These are phyloP conservation scores for Drosophila picticornis DNA, from an alignment of 2,888 invertebrate species.

Conservation along the genomic window DNA sequence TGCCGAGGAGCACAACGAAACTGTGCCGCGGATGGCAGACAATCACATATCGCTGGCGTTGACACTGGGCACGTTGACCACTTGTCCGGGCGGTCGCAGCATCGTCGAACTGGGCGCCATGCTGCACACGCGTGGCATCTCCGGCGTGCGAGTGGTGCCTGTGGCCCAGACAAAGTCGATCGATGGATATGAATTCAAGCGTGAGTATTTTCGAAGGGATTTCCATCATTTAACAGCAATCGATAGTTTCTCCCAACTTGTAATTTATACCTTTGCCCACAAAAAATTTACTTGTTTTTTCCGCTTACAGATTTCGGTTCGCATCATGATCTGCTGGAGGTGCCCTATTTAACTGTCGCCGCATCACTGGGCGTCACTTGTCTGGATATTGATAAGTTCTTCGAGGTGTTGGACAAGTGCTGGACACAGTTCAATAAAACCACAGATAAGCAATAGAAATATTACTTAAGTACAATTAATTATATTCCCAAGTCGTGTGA, in stretches of 20 bases:
- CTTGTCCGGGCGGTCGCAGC: neutral
- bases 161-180: slow-evolving; percentile 86
- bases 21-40: slow-evolving; percentile 87
- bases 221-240: neutral
- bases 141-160: slow-evolving; percentile 89
- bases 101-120: slow-evolving; percentile 89
- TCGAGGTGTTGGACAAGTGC: slow-evolving; percentile 88
- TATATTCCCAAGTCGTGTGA: neutral
- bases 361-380: slow-evolving; percentile 89
- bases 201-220: slow-evolving; percentile 79
- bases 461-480: neutral
- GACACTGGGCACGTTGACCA: slow-evolving; percentile 83
- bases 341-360: slow-evolving; percentile 90
- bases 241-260: neutral
- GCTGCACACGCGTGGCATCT: slow-evolving; percentile 90
- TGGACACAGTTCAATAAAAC: slow-evolving; percentile 60
- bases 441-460: neutral
- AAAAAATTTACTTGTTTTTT: neutral
- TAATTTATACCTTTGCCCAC: neutral
- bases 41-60: slow-evolving; percentile 90
- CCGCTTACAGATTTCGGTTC: slow-evolving; percentile 89
- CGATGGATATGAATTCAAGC: slow-evolving; percentile 87
- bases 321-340: slow-evolving; percentile 86
- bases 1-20: slow-evolving; percentile 87
- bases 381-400: slow-evolving; percentile 89